Conservation (phyloP, 1,140 invertebrate genomes). For the Pachypeltis micranthus region DNA sequence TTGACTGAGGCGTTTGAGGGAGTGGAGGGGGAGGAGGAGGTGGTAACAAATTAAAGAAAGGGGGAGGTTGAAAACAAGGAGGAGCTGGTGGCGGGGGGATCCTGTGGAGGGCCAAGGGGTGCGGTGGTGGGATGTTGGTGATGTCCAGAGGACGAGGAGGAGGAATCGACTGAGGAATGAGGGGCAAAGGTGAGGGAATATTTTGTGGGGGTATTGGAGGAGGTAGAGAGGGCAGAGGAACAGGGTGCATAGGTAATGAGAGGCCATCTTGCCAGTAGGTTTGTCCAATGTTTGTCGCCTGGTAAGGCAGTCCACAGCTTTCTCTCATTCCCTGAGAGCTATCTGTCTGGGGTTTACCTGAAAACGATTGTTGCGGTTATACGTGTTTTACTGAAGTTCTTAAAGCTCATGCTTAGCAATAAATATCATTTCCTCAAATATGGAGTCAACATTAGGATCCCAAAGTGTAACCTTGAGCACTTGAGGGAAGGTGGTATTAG, state of each 20-base stretch:
- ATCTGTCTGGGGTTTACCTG: not conserved
- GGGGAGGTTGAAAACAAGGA: slow-evolving; percentile 30
- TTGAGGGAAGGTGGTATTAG: too few relatives aligned
- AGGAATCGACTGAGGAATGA: slow-evolving; percentile 35
- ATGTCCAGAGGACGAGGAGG: slow-evolving; percentile 39
- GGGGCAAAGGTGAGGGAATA: slow-evolving; percentile 21
- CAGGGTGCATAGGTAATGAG: too few relatives aligned
- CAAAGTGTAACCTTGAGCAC: too few relatives aligned
- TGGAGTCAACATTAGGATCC: too few relatives aligned
- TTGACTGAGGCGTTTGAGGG: too few relatives aligned
- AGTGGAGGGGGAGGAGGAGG: slow-evolving; percentile 30
- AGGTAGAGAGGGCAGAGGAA: slow-evolving; percentile 29
- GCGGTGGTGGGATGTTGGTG: slow-evolving; percentile 39
- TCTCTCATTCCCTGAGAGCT: not conserved
- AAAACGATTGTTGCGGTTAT: too few relatives aligned
- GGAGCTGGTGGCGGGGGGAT: slow-evolving; percentile 32
- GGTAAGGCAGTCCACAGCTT: not conserved
- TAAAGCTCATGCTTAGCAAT: too few relatives aligned
- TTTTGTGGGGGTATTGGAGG: slow-evolving; percentile 18
- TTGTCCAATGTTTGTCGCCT: too few relatives aligned
- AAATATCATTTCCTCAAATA: too few relatives aligned
- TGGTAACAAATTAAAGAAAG: slow-evolving; percentile 29
- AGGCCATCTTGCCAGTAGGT: too few relatives aligned
- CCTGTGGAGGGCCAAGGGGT: slow-evolving; percentile 31
- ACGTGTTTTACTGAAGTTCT: too few relatives aligned